Percentiles rank a stretch among this genome's conserved stretches.
Conservation (phyloP, 1,140 invertebrate species). For the Dinoponera quadriceps region DNA sequence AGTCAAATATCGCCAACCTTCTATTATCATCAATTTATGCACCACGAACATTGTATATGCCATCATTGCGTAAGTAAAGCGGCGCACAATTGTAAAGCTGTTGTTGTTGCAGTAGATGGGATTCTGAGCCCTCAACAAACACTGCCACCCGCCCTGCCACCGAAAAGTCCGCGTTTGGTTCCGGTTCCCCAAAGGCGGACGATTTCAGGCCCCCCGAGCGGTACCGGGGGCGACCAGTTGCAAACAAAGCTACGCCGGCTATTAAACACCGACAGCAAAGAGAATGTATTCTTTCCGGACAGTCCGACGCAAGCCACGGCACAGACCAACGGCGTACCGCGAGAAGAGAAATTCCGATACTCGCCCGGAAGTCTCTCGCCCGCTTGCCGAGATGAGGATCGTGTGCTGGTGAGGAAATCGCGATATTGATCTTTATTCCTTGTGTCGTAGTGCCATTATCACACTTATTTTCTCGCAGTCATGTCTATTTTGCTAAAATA, state of each 20-base stretch:
- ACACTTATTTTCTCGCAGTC: neutral
- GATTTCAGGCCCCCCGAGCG: constrained; percentile 80
- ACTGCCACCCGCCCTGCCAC: constrained; percentile 86
- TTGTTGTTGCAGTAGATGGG: constrained; percentile 84
- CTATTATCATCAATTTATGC: too few relatives aligned
- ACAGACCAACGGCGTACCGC: constrained; percentile 70
- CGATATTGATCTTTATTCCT: neutral
- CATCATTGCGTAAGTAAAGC: too few relatives aligned
- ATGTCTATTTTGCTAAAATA: constrained; percentile 1
- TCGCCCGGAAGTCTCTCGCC: constrained; percentile 81
- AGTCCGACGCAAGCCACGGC: constrained; percentile 57
- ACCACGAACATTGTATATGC: too few relatives aligned
- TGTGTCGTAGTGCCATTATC: neutral
- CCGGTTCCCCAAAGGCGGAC: constrained; percentile 83
- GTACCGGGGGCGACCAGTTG: constrained; percentile 88
- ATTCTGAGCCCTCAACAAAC: constrained; percentile 86
- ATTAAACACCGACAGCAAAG: constrained; percentile 90
- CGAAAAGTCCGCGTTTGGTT: constrained; percentile 86
- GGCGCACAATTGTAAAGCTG: neutral
- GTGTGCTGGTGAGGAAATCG: constrained; percentile 57
- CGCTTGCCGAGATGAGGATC: constrained; percentile 80
- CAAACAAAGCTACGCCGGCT: constrained; percentile 92
- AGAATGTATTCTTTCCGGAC: constrained; percentile 86
- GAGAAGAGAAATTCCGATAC: constrained; percentile 81
- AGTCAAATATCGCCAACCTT: too few relatives aligned